Conservation (phyloP, 2,113 vertebrate species). For the Acanthochromis polyacanthus region DNA sequence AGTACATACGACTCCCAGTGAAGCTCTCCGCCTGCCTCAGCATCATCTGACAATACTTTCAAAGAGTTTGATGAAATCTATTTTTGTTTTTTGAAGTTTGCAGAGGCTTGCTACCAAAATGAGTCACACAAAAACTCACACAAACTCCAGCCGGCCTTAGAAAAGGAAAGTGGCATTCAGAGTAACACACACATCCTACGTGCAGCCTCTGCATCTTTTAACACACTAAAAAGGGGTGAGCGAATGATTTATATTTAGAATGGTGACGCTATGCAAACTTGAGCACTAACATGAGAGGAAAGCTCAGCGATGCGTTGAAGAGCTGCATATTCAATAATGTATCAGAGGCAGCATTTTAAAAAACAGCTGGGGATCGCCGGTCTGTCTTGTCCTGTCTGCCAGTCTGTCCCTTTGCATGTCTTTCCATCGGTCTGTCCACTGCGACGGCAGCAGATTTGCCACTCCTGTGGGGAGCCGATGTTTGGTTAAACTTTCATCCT, state of each 20-base stretch:
- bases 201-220: slow-evolving; percentile 78
- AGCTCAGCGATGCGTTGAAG: slow-evolving; percentile 78
- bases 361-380: slow-evolving; percentile 74
- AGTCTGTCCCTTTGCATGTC: slow-evolving; percentile 68
- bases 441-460: slow-evolving; percentile 53
- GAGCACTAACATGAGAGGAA: slow-evolving; percentile 79
- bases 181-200: slow-evolving; percentile 43
- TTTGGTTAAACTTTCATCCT: slow-evolving; percentile 78
- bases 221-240: slow-evolving; percentile 67
- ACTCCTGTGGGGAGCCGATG: slow-evolving; percentile 54
- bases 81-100: slow-evolving; percentile 49
- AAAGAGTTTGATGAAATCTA: slow-evolving; percentile 59
- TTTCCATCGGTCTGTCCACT: slow-evolving; percentile 43
- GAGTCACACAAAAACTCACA: slow-evolving; percentile 45
- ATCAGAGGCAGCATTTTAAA: slow-evolving; percentile 77
- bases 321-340: slow-evolving; percentile 80
- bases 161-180: slow-evolving; percentile 60
- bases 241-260: slow-evolving; percentile 81
- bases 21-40: slow-evolving; percentile 23
- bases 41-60: slow-evolving; percentile 49
- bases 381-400: slow-evolving; percentile 69
- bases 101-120: slow-evolving; percentile 46
- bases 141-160: slow-evolving; percentile 49
- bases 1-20: slow-evolving; percentile 41
- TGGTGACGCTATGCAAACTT: slow-evolving; percentile 75